Evolutionary conservation across 2,113 vertebrate species (phyloP).

Genomic region (cat (Felis catus)): F.catus_Fca126_mat1.0 CM031413.1:13471501-13472000

Average conservation of each 20-base stretch:
- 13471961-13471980: no score
- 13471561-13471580: background rate
- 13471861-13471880: background rate
- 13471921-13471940: background rate
- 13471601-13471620: background rate
- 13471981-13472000: background rate
- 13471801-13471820: background rate
- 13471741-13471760: background rate
- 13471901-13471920: background rate
- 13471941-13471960: no score
- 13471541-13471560: background rate
- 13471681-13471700: background rate
- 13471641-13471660: constrained; percentile 65
- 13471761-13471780: accelerated
- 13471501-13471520: background rate
- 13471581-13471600: background rate
- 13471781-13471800: no score
- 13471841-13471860: background rate
- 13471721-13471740: background rate
- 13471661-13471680: background rate
- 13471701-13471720: accelerated
- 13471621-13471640: constrained; percentile 17
- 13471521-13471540: background rate
- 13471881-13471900: background rate
- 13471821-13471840: background rate